Evolutionary conservation across 2,888 invertebrate species (phyloP), one percentile per base, ranked within the genome.

Genomic region (Lithodes maja): DNA sequence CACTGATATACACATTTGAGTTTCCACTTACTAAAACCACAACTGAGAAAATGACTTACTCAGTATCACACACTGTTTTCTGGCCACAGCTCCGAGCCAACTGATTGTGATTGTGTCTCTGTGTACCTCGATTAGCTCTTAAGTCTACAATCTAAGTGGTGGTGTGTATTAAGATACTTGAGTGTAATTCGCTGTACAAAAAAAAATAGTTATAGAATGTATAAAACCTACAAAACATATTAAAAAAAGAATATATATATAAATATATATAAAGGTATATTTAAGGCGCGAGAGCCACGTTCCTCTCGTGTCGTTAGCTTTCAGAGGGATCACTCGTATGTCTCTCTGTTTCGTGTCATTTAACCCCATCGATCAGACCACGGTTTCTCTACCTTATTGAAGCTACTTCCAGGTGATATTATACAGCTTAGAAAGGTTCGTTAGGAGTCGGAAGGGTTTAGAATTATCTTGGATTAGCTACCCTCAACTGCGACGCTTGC

Each of bases 141-240:
- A 71, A 71, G 71, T 17, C 71, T 81, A 80, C 33, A 85, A 81
- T 80, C 69, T 68, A 86, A 74, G 86, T 86, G 86, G 86, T 86
- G 86, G 86, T 86, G 86, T 86, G 86, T 86, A 80, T 71, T 86
- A 54, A 86, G 33, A 68, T 81, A 12, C 71, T 71, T 71, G 71
- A 71, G 71, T 86, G 86, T 86, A 86, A 86, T 86, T 86, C 81
- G 81, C 81, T 86, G 86, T 86, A 86, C 80, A 86, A 86, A 86
- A 86, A 68, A 54, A 61, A 61, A 61, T 61, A 61, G 61, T 5
- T 61, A 61, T 61, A 61, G 61, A 61, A 61, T 61, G 61, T 61
- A 61, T 61, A 61, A 61, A 61, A 61, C 61, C 12, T 12, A 61
- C 61, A 61, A 61, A 61, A 61, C 12, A 12, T 61, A 61, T 61